Base-by-base conservation (phyloP, 2,888 invertebrate species). In the Neria commutata region DNA sequence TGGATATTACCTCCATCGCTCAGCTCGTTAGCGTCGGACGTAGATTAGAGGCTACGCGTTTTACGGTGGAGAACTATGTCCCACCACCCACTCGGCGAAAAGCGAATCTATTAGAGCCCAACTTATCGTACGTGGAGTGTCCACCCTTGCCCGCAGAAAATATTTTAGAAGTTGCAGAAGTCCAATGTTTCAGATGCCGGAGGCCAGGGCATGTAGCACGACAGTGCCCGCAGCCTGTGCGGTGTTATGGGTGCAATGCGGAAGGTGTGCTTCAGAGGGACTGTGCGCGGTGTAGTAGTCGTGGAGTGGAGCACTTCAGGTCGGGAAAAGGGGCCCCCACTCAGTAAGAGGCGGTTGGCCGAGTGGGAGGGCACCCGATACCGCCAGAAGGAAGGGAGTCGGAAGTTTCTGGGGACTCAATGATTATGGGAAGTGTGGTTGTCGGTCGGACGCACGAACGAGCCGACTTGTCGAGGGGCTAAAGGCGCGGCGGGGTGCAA, bases 401-500 rank as follows among this genome's bases (percentile, higher is more conserved):
- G n/a, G n/a, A n/a, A n/a, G n/a, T n/a, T n/a, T n/a, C n/a, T n/a
- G n/a, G n/a, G n/a, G n/a, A n/a, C n/a, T n/a, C n/a, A n/a, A n/a
- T n/a, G 11, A 11, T 6, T 11, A 29, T 8, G 6, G 29, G 29
- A 11, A 11, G 11, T 29, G 6, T 6, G 6, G 16, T 37, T n/a
- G n/a, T 3, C 26, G 24, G 45, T 16, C 49, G 14, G 26, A 14
- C 5, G 21, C n/a, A 25, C 29, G 50, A 29, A 50, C 40, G 25
- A n/a, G 6, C 47, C 3, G 62, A 58, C n/a, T 50, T 62, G 23
- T 17, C 53, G n/a, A n/a, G n/a, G n/a, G 24, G 59, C 58, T 25
- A 55, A 55, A 6, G 61, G 58, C 3, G 58, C 61, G 17, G 29
- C 55, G 1, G 17, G 46, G 4, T 51, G 50, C 3, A 59, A 55